Percentiles rank a stretch among this genome's conserved stretches.
Evolutionary conservation across 2,113 vertebrate genomes (phyloP).

Genomic region (Steatornis caripensis): DNA sequence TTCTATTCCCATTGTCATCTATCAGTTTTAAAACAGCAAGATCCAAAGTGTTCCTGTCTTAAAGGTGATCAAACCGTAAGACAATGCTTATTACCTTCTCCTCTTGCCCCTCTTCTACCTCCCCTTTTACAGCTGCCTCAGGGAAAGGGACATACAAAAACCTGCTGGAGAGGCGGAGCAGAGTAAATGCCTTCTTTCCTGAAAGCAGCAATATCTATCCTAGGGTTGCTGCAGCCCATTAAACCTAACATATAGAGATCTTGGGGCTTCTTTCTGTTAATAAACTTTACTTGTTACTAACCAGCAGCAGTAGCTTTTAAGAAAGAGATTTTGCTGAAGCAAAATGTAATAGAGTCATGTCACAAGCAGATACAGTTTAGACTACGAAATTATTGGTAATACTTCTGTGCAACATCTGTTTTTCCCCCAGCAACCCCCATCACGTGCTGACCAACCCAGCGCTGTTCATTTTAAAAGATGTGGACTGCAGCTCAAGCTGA

Average conservation of each 20-base stretch:
- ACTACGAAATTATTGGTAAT: background rate
- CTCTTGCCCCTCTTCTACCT: background rate
- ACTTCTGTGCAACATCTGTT: background rate
- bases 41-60: background rate
- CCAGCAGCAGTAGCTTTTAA: background rate
- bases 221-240: background rate
- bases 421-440: background rate
- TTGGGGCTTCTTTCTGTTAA: background rate
- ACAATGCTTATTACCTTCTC: background rate
- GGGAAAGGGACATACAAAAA: background rate
- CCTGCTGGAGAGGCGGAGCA: background rate
- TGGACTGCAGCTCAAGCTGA: background rate
- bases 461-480: background rate
- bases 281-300: background rate
- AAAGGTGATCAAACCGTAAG: background rate
- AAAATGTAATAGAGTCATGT: background rate
- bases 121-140: background rate
- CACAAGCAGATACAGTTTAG: background rate
- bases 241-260: background rate
- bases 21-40: background rate
- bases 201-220: background rate
- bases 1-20: background rate
- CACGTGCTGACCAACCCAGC: background rate
- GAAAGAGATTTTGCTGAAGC: background rate
- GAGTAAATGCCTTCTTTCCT: background rate